Evolutionary conservation across 2,888 invertebrate species (phyloP), one percentile per base, ranked within the genome.

Genomic region (Isotomurus palustris): DNA sequence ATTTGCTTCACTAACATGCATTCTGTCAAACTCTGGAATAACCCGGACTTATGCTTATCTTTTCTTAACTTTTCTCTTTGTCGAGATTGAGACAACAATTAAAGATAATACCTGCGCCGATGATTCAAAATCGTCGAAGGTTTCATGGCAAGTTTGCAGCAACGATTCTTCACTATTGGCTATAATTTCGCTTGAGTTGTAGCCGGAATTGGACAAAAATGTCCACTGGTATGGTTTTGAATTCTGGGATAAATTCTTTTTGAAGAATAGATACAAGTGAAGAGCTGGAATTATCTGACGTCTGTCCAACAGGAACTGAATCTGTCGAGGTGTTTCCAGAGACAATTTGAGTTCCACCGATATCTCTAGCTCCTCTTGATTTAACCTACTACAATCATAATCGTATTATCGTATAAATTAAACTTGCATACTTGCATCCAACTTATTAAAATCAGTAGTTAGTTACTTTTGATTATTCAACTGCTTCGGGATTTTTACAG

Each of bases 21-120:
- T 44, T 69, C 69, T 0, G 67, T 58, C 25, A 69, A 36, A 49
- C 59, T 63, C 67, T 69, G 47, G 8, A 52, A 60, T 54, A n/a
- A 12, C 3, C 4, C 25, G 14, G 21, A 47, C n/a, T 38, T 14
- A n/a, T n/a, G n/a, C n/a, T n/a, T n/a, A n/a, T n/a, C n/a, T n/a
- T n/a, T n/a, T n/a, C n/a, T n/a, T 24, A 21, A 38, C 22, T n/a
- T 17, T 27, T 28, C 14, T 28, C 10, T n/a, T 5, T 25, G 24
- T 35, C 17, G 21, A 14, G 17, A 8, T n/a, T n/a, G n/a, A n/a
- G n/a, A 41, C 14, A 8, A 3, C 4, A 41, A 21, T 21, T 10
- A 38, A 10, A n/a, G 32, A 27, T 41, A 24, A 22, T 53, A 67
- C 67, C 61, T 62, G 48, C 14, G 61, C 35, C 22, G 56, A 17